Base-by-base conservation (phyloP, 2,888 invertebrate genomes). In the Griposia aprilina region DNA sequence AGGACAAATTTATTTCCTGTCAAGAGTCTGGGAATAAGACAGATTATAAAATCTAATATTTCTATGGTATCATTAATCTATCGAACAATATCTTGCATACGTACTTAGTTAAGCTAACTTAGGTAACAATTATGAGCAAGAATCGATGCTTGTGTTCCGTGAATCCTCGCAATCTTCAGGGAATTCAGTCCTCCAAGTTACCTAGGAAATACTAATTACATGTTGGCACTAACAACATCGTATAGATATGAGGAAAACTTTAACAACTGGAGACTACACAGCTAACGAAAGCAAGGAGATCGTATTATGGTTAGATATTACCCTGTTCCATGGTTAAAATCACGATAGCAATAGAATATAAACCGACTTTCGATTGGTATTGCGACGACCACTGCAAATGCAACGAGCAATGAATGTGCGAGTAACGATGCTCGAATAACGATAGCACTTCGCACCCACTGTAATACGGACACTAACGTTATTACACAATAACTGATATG, bases 351-450 rank as follows among this genome's bases (percentile, higher is more conserved):
- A 52, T 71, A 66, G 57, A 68, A 80, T 76, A 74, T 67, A 80
- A 74, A 84, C 75, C 26, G 80, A 77, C 75, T 79, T 79, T 52
- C 75, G 57, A 87, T 86, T 71, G 76, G 74, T 68, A 77, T 83
- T 63, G 80, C 50, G 60, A 65, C 57, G 48, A 50, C 60, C 71
- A 67, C 65, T 83, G 76, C 76, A 76, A 76, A 83, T 78, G 80
- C 84, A 84, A 81, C 74, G 79, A 86, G 80, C 80, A 73, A 86
- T 86, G 78, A 79, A 78, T 76, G 70, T 71, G 62, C 69, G 70
- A 76, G 59, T 83, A 87, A 85, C 78, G 76, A 78, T 78, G 66
- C n/a, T 67, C 81, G 70, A 71, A 84, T 71, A 84, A 84, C 80
- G 80, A 84, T 63, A 84, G 84, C 63, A 81, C 69, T 87, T 77